Evolutionary conservation across 2,113 vertebrate species (phyloP).

Genomic region (Haemorhous mexicanus): DNA sequence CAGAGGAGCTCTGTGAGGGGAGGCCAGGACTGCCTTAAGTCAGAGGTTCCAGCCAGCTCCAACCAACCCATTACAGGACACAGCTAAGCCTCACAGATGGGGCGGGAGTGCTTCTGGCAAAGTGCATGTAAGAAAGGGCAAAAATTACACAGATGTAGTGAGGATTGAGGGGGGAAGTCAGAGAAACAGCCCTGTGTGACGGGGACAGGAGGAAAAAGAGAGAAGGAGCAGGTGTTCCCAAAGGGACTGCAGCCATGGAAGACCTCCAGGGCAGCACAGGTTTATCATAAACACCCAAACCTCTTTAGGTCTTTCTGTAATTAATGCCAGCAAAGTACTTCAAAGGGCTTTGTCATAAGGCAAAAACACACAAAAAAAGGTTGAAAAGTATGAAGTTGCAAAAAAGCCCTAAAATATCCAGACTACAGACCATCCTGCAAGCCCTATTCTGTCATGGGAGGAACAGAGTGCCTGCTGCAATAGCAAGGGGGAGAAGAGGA

Average conservation of each 20-base stretch:
- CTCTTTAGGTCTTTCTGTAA: not conserved
- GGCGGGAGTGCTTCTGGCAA: rapidly evolving
- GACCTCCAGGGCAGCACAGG: not conserved
- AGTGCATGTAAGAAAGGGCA: not conserved
- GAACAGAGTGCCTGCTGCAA: not conserved
- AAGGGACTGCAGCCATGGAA: not conserved
- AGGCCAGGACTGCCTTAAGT: no score
- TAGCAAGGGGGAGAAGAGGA: not conserved
- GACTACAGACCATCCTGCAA: rapidly evolving
- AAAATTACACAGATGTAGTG: not conserved
- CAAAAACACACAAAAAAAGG: not conserved
- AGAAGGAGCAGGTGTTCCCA: not conserved
- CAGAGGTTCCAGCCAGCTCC: not conserved
- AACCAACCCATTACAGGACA: not conserved
- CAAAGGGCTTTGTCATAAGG: not conserved
- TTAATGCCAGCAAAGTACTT: not conserved
- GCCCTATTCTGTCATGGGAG: rapidly evolving
- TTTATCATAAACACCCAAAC: not conserved
- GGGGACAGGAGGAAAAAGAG: not conserved
- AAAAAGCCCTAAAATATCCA: rapidly evolving
- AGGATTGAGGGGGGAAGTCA: not conserved
- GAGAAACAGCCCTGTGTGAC: not conserved
- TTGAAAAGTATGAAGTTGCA: not conserved
- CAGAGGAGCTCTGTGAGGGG: not conserved
- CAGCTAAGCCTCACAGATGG: rapidly evolving